phyloP scores from a whole-genome alignment of 2,113 vertebrate genomes.

The Anoura caudifer region DNA sequence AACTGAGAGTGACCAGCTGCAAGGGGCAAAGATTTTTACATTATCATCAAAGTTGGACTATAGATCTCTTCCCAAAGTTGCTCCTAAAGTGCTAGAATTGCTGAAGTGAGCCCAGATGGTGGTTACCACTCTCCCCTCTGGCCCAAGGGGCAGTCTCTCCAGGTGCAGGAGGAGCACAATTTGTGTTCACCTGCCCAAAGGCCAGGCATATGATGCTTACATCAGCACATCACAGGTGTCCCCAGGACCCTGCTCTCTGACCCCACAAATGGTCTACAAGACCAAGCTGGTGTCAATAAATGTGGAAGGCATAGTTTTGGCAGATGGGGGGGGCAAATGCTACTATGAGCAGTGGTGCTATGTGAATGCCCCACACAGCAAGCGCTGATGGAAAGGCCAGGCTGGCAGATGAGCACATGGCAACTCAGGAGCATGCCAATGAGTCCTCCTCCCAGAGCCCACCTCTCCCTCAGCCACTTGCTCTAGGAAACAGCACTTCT shows the following conservation, averaged over 20 bases:
- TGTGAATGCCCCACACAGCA: fast-evolving
- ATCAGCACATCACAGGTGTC: not conserved
- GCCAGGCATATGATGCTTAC: not conserved
- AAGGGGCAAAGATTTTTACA: not conserved
- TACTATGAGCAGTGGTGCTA: fast-evolving
- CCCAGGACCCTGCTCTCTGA: not conserved
- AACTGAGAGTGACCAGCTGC: constrained; percentile 79
- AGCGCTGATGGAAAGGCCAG: not conserved
- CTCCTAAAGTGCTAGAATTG: not conserved
- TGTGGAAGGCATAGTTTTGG: not conserved
- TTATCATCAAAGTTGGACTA: not conserved
- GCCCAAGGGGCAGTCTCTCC: not conserved
- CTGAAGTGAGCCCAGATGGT: not conserved
- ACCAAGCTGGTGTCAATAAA: not conserved
- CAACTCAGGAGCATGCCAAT: not conserved
- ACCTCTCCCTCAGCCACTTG: not conserved
- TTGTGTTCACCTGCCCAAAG: not conserved
- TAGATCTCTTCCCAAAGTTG: not conserved
- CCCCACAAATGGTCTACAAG: not conserved
- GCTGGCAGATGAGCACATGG: too few species aligned
- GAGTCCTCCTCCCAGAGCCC: not conserved
- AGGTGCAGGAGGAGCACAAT: not conserved
- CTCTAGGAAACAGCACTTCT: not conserved
- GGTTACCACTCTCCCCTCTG: too few species aligned
- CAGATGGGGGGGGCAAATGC: not conserved